Evolutionary conservation across 2,888 invertebrate species (phyloP).

Genomic region (Drosophila nr. fundita): DNA sequence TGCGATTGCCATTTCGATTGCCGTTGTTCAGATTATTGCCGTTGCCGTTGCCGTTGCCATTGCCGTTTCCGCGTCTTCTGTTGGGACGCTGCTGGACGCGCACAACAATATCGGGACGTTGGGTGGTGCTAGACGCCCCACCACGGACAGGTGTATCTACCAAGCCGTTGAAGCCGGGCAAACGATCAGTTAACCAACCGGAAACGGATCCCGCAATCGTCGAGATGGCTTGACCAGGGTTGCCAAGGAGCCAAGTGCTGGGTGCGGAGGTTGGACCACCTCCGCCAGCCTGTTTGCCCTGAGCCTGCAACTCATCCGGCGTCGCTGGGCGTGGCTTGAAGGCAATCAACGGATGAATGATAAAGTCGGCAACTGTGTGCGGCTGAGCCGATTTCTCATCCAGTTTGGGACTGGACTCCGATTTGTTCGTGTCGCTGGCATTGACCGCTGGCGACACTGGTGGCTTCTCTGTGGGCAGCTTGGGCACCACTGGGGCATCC

Average conservation of each 20-base stretch:
- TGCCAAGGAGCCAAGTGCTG: slow-evolving; percentile 72
- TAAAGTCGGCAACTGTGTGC: slow-evolving; percentile 82
- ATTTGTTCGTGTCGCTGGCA: neutral
- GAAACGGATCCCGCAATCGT: slow-evolving; percentile 80
- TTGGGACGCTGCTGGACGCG: slow-evolving; percentile 72
- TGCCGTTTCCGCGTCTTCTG: slow-evolving; percentile 57
- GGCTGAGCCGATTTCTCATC: slow-evolving; percentile 46
- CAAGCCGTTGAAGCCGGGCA: slow-evolving; percentile 66
- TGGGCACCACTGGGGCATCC: slow-evolving; percentile 49
- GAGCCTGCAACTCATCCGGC: slow-evolving; percentile 52
- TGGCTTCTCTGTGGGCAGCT: slow-evolving; percentile 65
- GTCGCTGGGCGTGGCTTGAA: slow-evolving; percentile 74
- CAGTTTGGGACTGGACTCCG: slow-evolving; percentile 1
- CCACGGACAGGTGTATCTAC: slow-evolving; percentile 77
- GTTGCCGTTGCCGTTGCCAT: slow-evolving; percentile 44
- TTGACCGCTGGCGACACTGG: slow-evolving; percentile 33
- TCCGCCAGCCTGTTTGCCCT: slow-evolving; percentile 63
- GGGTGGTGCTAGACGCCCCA: slow-evolving; percentile 52
- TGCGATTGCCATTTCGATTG: slow-evolving; percentile 43
- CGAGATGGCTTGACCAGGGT: slow-evolving; percentile 75
- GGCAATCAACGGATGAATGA: slow-evolving; percentile 81
- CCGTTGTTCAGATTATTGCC: slow-evolving; percentile 34
- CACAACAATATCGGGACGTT: slow-evolving; percentile 78
- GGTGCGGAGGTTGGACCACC: slow-evolving; percentile 29
- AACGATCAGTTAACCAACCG: slow-evolving; percentile 82